These are phyloP conservation scores for Eulemur albifrons DNA, from an alignment of 2,797 vertebrate species.

Conservation along the genomic window DNA sequence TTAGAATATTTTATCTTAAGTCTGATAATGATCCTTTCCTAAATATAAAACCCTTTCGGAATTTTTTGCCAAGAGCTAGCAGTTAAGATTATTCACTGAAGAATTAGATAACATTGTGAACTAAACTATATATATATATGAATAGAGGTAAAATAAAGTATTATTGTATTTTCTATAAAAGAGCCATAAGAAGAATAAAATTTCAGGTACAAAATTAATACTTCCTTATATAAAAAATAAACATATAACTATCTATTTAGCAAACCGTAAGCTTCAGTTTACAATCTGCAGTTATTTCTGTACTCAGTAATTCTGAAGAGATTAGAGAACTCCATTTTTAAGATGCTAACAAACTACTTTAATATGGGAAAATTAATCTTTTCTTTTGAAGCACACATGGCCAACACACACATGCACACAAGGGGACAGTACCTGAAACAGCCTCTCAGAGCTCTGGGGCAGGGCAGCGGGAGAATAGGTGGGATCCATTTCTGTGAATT, in stretches of 20 bases:
- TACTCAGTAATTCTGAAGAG: neutral
- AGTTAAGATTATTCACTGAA: neutral
- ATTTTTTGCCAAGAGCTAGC: neutral
- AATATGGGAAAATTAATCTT: neutral
- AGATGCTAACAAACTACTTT: neutral
- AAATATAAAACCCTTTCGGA: neutral
- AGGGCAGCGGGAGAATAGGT: constrained; percentile 97
- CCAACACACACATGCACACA: fast-evolving
- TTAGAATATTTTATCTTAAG: neutral
- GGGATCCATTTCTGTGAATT: constrained; percentile 99
- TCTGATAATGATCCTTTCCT: neutral
- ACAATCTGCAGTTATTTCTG: neutral
- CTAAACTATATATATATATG: neutral
- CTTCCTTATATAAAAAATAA: neutral
- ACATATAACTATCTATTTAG: neutral
- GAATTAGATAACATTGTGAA: neutral
- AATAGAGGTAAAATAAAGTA: neutral
- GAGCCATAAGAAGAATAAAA: neutral
- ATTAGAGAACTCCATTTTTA: neutral
- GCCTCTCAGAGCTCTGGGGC: constrained; percentile 95
- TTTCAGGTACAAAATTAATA: neutral
- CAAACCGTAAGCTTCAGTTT: neutral
- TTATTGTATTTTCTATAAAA: neutral
- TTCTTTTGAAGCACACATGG: neutral
- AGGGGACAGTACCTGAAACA: constrained; percentile 92